A percentile compares a stretch with the other conserved stretches of the same genome.
phyloP scores from a whole-genome alignment of 1,140 invertebrate genomes.

The Drosophila busckii region DNA sequence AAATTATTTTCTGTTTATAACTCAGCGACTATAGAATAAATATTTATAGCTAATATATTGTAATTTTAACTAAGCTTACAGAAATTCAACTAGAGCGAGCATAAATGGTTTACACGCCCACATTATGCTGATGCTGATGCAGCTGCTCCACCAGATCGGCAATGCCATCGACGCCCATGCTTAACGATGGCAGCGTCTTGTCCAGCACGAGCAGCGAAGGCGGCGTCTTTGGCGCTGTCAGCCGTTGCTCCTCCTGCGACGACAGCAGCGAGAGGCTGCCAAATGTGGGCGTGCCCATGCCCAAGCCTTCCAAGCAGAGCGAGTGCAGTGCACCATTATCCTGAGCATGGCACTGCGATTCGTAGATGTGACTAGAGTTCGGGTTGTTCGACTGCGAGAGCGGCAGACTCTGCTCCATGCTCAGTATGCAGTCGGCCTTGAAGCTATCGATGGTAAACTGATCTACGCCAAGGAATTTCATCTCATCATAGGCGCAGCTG shows the following conservation, averaged over 20 bases:
- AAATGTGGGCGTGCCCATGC: constrained; percentile 34
- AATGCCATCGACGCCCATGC: constrained; percentile 60
- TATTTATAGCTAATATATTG: too few species aligned
- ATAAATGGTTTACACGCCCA: too few species aligned
- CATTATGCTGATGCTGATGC: constrained; percentile 39
- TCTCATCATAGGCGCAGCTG: constrained; percentile 74
- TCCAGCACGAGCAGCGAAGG: constrained; percentile 64
- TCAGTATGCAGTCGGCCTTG: constrained; percentile 75
- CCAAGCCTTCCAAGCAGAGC: constrained; percentile 46
- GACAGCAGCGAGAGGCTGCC: constrained; percentile 36
- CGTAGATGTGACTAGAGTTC: constrained; percentile 29
- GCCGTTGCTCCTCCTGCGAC: constrained; percentile 7
- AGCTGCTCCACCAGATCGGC: constrained; percentile 59
- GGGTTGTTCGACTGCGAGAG: constrained; percentile 24
- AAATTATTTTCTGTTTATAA: too few species aligned
- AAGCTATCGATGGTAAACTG: constrained; percentile 78
- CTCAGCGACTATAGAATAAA: too few species aligned
- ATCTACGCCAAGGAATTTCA: constrained; percentile 77
- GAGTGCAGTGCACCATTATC: constrained; percentile 34
- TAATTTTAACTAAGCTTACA: constrained; percentile 37
- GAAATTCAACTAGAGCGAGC: too few species aligned
- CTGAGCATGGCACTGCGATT: constrained; percentile 10
- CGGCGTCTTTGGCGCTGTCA: constrained; percentile 43
- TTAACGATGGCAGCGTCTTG: constrained; percentile 61
- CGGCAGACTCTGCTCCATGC: constrained; percentile 59